A percentile compares a stretch with the other conserved stretches of the same genome.
Conservation (phyloP, 2,797 vertebrate genomes). For the Momotus momota region DNA sequence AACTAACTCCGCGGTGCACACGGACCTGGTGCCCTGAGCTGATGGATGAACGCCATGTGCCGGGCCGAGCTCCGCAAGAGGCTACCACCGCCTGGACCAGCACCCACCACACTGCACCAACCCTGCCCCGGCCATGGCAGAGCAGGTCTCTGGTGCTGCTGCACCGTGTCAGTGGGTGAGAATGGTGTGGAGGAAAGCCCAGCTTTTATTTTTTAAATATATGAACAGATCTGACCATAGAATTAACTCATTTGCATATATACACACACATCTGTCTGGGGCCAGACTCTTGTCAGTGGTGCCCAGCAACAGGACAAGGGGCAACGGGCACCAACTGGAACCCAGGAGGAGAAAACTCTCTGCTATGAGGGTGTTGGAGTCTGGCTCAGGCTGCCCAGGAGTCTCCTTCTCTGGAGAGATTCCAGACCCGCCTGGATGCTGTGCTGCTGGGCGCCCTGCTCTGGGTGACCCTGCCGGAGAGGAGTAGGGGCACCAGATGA, state of each 20-base stretch:
- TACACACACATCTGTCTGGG: too few species aligned
- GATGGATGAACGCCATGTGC: rapidly evolving
- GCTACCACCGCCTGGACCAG: too few species aligned
- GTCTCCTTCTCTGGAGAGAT: neutral
- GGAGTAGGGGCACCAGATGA: too few species aligned
- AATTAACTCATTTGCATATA: neutral
- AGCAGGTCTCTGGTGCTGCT: neutral
- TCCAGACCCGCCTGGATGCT: neutral
- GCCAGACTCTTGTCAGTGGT: neutral
- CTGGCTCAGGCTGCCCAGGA: too few species aligned
- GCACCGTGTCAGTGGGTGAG: neutral
- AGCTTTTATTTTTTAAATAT: neutral
- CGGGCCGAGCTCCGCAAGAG: neutral
- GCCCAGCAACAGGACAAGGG: too few species aligned
- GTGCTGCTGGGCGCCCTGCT: too few species aligned
- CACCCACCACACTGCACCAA: neutral
- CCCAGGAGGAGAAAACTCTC: neutral
- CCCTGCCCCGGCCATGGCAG: too few species aligned
- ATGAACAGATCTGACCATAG: too few species aligned
- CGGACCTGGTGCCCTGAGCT: neutral
- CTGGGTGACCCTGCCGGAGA: too few species aligned
- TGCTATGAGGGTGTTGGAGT: neutral
- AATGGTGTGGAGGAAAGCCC: rapidly evolving
- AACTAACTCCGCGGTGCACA: too few species aligned
- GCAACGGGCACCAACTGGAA: too few species aligned